Evolutionary conservation across 2,113 vertebrate genomes (phyloP).

Genomic region (Misgurnus mizolepis): DNA sequence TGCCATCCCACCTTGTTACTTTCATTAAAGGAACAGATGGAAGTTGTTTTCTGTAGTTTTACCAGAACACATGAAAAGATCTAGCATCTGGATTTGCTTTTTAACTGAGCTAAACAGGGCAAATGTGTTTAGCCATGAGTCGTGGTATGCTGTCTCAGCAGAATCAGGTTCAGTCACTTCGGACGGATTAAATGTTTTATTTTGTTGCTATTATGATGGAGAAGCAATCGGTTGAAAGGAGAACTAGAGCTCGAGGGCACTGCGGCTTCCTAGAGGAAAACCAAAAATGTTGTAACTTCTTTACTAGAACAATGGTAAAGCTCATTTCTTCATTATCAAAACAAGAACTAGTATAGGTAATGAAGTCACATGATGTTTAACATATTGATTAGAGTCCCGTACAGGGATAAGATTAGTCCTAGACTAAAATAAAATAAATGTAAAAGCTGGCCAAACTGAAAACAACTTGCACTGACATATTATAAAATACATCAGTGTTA

Average conservation of each 20-base stretch:
- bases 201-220: neutral
- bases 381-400: no score
- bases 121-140: conserved; percentile 58
- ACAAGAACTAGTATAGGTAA: neutral
- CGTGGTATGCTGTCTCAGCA: conserved; percentile 46
- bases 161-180: neutral
- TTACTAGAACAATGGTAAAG: conserved; percentile 8
- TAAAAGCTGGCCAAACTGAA: no score
- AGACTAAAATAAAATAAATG: no score
- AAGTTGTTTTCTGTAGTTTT: conserved; percentile 55
- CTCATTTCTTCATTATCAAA: neutral
- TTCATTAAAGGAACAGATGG: conserved; percentile 64
- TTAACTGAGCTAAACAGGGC: conserved; percentile 53
- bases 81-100: conserved; percentile 63
- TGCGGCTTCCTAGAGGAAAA: conserved; percentile 3
- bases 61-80: conserved; percentile 42
- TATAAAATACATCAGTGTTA: no score
- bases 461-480: no score
- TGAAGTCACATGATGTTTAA: neutral
- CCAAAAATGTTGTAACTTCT: conserved; percentile 2
- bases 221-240: conserved; percentile 6
- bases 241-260: conserved; percentile 15
- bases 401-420: no score
- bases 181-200: neutral
- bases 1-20: conserved; percentile 31